A percentile compares a stretch with the other conserved stretches of the same genome.
phyloP scores from a whole-genome alignment of 2,888 invertebrate genomes.

The Callimorpha dominula region DNA sequence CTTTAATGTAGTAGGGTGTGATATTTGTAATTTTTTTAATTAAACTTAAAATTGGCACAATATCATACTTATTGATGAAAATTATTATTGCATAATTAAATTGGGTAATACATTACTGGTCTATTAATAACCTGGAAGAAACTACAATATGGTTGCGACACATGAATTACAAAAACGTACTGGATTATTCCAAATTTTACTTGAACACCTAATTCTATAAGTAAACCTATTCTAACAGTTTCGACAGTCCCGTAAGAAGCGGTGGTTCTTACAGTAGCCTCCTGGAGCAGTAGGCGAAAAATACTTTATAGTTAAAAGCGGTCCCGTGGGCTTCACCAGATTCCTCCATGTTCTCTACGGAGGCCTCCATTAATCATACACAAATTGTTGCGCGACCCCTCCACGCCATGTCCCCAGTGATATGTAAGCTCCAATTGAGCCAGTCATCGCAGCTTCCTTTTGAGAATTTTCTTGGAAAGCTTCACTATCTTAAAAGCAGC shows the following conservation, averaged over 20 bases:
- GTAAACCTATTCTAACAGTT: too few relatives aligned
- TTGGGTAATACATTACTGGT: too few relatives aligned
- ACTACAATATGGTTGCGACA: too few relatives aligned
- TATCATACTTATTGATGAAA: too few relatives aligned
- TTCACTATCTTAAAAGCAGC: slow-evolving; percentile 46
- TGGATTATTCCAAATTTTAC: too few relatives aligned
- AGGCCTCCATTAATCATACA: slow-evolving; percentile 52
- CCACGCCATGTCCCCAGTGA: slow-evolving; percentile 53
- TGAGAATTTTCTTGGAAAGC: slow-evolving; percentile 51
- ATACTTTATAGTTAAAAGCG: slow-evolving; percentile 63
- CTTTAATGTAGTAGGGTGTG: too few relatives aligned
- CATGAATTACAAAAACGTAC: too few relatives aligned
- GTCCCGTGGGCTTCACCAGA: slow-evolving; percentile 60
- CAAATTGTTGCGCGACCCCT: slow-evolving; percentile 54
- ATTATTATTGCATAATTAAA: too few relatives aligned
- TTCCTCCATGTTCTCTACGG: slow-evolving; percentile 33
- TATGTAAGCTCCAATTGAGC: slow-evolving; percentile 73
- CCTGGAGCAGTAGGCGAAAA: slow-evolving; percentile 34
- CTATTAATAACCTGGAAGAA: too few relatives aligned
- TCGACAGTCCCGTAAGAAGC: neutral
- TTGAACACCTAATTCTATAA: too few relatives aligned
- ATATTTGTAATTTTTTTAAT: too few relatives aligned
- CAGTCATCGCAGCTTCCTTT: slow-evolving; percentile 70
- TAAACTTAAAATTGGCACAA: too few relatives aligned
- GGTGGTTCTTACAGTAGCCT: neutral